These are phyloP conservation scores for Lycia hirtaria DNA, from an alignment of 2,888 invertebrate genomes.

Conservation along the genomic window DNA sequence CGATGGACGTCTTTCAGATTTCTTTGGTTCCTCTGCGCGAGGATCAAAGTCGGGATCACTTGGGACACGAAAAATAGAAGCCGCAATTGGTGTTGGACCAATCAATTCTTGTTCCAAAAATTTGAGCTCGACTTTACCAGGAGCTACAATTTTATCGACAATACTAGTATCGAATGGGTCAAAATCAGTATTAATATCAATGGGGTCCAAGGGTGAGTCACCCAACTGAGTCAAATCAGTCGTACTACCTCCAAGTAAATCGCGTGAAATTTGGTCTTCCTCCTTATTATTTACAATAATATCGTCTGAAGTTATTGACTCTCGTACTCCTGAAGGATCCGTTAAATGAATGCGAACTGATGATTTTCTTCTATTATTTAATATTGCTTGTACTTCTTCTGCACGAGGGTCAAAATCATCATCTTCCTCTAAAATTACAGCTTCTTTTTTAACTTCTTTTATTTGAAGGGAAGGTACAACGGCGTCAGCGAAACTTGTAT, in stretches of 20 bases:
- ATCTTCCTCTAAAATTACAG: conserved; percentile 75
- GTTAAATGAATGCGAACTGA: conserved; percentile 87
- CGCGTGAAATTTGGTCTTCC: conserved; percentile 80
- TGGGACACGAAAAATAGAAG: conserved; percentile 73
- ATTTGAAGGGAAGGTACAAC: conserved; percentile 84
- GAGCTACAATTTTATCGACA: conserved; percentile 89
- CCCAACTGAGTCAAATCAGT: conserved; percentile 90
- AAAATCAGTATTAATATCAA: conserved; percentile 84
- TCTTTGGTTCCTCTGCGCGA: conserved; percentile 86
- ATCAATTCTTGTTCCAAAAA: conserved; percentile 92
- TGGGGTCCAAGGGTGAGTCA: conserved; percentile 88
- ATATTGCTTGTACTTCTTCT: conserved; percentile 79
- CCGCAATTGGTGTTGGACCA: conserved; percentile 66
- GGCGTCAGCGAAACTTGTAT: conserved; percentile 93
- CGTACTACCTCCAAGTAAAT: conserved; percentile 91
- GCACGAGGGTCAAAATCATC: conserved; percentile 88
- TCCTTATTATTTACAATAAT: conserved; percentile 64
- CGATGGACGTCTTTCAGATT: conserved; percentile 85
- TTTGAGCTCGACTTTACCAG: conserved; percentile 92
- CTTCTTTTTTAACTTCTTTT: conserved; percentile 74
- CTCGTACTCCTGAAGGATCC: conserved; percentile 86
- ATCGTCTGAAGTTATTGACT: conserved; percentile 84
- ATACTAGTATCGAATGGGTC: conserved; percentile 96
- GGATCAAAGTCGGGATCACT: conserved; percentile 94
- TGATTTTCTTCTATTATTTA: conserved; percentile 78